Base-by-base conservation (phyloP, 2,797 vertebrate species). In the Numenius phaeopus region DNA sequence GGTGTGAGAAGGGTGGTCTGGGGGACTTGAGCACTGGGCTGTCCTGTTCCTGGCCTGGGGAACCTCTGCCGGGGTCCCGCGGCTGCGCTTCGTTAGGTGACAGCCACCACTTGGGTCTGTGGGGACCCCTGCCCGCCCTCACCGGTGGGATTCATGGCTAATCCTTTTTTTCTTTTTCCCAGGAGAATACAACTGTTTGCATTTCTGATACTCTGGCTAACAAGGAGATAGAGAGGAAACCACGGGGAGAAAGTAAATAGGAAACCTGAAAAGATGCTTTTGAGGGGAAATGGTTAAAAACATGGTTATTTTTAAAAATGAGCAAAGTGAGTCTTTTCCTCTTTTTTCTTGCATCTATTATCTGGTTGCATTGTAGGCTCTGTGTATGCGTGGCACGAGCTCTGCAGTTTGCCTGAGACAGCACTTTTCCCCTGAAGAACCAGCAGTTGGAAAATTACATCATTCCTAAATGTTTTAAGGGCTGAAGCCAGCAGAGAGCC, bases 21-120 rank as follows among this genome's bases (percentile, higher is more conserved):
- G 70, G 58, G 34, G 6, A 11, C 22, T 23, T 2, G 6, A 46
- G 37, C 1, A 3, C 32, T 1, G 0, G 55, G 47, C 22, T 3
- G 22, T 21, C 21, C 54, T 23, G n/a, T 27, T 37, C 2, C 11
- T 0, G 0, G 34, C 58, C 19, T 3, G 0, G 34, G 40, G 15
- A 29, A 34, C 57, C 47, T 10, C 54, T 37, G 62, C 44, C 3
- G 0, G 5, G 4, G 26, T 21, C 34, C 44, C 27, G 39, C 8
- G 0, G 62, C 52, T 37, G 62, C 20, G 5, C 67, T 54, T 44
- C 1, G 1, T 16, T 22, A 21, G 58, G 49, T 49, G 75, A 17
- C 42, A 49, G 57, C 42, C 18, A 42, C 58, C 44, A 5, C 27
- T 5, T 46, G 0, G 5, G 40, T 5, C 44, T 50, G 34, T 0